Evolutionary conservation across 2,888 invertebrate genomes (phyloP).

Genomic region (Polydrusus cervinus): DNA sequence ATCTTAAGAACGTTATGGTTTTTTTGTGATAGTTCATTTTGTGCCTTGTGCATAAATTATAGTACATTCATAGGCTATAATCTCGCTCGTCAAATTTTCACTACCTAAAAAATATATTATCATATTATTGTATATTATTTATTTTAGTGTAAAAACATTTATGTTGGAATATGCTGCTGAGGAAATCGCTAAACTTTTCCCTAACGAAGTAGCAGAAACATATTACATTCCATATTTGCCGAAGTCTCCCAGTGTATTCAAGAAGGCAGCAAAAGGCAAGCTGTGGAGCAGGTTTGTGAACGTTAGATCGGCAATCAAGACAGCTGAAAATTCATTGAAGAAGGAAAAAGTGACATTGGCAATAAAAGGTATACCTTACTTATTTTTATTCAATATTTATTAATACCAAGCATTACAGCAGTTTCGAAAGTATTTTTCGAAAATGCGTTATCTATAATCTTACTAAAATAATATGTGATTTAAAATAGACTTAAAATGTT

Average conservation of each 20-base stretch:
- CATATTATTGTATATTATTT: neutral
- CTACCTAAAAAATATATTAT: neutral
- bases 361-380: no score
- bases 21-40: no score
- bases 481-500: no score
- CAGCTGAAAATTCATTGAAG: neutral
- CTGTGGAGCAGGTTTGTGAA: neutral
- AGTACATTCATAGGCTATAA: no score
- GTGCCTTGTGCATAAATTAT: no score
- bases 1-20: neutral
- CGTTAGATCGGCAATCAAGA: neutral
- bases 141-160: conserved; percentile 6
- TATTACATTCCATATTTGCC: neutral
- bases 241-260: neutral
- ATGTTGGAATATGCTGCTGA: conserved; percentile 7
- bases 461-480: no score
- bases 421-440: no score
- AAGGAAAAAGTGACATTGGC: neutral
- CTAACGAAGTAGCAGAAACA: conserved; percentile 3
- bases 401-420: no score
- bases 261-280: neutral
- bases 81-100: no score
- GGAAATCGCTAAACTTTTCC: conserved; percentile 1
- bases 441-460: no score
- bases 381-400: no score